These are phyloP conservation scores for Emys orbicularis DNA, from an alignment of 2,797 vertebrate genomes.

Conservation along the genomic window DNA sequence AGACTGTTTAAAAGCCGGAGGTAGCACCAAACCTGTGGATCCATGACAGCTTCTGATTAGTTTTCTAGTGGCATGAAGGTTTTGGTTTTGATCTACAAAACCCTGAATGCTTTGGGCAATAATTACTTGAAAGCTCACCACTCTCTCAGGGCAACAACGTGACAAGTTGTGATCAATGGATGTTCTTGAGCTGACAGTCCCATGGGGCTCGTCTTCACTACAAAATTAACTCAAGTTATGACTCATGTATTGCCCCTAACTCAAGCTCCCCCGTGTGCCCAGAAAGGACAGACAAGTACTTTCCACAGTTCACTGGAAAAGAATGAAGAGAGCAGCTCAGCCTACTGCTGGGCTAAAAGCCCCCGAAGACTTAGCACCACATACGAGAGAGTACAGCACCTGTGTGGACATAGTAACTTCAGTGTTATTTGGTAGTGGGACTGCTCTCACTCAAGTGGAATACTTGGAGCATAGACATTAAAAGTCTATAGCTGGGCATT, in stretches of 20 bases:
- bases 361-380: neutral
- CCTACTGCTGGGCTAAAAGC: neutral
- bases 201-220: slow-evolving; percentile 53
- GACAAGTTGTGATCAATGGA: slow-evolving; percentile 64
- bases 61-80: slow-evolving; percentile 67
- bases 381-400: no score
- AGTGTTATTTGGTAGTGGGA: fast-evolving
- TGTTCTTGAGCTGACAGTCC: slow-evolving; percentile 63
- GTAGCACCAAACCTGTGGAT: neutral
- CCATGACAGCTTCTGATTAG: slow-evolving; percentile 48
- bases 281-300: fast-evolving
- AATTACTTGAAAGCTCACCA: slow-evolving; percentile 70
- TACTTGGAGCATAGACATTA: neutral
- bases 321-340: neutral
- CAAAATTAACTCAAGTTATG: slow-evolving; percentile 53
- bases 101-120: slow-evolving; percentile 67
- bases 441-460: neutral
- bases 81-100: slow-evolving; percentile 72
- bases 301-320: neutral
- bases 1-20: neutral
- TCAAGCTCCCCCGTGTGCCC: slow-evolving; percentile 24
- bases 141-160: neutral
- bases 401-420: fast-evolving
- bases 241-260: neutral
- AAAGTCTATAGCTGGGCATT: neutral